These are phyloP conservation scores for Chrysomela aeneicollis DNA, from an alignment of 2,888 invertebrate species.

Conservation along the genomic window DNA sequence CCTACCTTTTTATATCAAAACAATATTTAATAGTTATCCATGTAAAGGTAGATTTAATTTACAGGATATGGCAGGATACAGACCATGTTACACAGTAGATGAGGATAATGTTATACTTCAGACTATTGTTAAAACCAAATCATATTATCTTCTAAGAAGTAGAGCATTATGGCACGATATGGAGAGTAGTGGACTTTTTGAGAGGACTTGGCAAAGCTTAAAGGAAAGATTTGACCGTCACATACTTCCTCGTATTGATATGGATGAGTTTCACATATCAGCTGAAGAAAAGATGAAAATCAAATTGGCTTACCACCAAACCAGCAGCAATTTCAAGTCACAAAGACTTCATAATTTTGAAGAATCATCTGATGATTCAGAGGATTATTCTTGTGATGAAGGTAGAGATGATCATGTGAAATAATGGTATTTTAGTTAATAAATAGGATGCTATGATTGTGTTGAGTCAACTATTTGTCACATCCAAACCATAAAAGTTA, in stretches of 20 bases:
- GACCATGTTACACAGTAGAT: constrained; percentile 19
- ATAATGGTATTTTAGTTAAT: too few relatives aligned
- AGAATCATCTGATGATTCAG: not conserved
- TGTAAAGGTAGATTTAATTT: too few relatives aligned
- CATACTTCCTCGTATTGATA: constrained; percentile 11
- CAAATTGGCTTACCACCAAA: constrained; percentile 12
- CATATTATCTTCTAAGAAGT: constrained; percentile 14
- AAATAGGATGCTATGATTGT: too few relatives aligned
- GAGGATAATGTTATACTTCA: constrained; percentile 24
- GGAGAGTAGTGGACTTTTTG: constrained; percentile 4
- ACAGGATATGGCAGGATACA: constrained; percentile 18
- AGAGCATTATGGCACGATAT: constrained; percentile 23
- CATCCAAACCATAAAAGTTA: too few relatives aligned
- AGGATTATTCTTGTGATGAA: too few relatives aligned
- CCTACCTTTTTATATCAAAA: too few relatives aligned
- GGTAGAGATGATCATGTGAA: too few relatives aligned
- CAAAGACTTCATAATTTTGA: not conserved
- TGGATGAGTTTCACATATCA: not conserved
- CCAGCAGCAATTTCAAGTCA: not conserved
- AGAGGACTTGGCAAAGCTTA: constrained; percentile 27
- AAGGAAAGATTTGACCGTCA: constrained; percentile 21
- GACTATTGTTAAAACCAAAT: constrained; percentile 2
- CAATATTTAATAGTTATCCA: too few relatives aligned
- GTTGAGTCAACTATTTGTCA: too few relatives aligned
- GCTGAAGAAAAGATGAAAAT: constrained; percentile 14